Evolutionary conservation across 1,140 invertebrate genomes (phyloP).

Genomic region (Scylla paramamosain): DNA sequence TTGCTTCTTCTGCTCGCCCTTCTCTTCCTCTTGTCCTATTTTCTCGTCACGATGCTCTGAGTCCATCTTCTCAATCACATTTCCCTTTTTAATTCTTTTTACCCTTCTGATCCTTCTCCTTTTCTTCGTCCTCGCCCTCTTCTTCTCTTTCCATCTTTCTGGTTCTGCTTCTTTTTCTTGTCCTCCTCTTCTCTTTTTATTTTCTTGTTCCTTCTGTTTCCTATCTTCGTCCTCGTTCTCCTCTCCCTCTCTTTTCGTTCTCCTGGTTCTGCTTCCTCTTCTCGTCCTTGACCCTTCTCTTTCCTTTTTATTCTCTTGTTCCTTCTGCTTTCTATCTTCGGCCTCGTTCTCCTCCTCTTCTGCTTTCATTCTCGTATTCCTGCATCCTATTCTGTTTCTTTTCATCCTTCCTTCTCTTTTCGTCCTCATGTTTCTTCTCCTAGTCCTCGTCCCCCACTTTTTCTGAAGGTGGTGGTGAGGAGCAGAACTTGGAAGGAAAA

Average conservation of each 20-base stretch:
- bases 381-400: not conserved
- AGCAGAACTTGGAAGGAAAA: not conserved
- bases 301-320: not conserved
- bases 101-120: not conserved
- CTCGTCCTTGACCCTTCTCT: not conserved
- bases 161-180: no score
- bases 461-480: not conserved
- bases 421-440: no score
- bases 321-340: not conserved
- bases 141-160: no score
- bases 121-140: not conserved
- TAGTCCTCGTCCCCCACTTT: not conserved
- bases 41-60: not conserved
- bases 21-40: not conserved
- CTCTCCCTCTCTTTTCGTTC: not conserved
- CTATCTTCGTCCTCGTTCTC: no score
- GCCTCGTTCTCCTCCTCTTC: not conserved
- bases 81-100: not conserved
- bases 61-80: not conserved
- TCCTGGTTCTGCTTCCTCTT: not conserved
- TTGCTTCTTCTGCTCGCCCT: not conserved
- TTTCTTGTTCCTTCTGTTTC: no score
- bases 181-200: no score
- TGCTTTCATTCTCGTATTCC: not conserved
- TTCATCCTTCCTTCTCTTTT: not conserved